phyloP scores from a whole-genome alignment of 2,888 invertebrate species.

The Plagodis dolabraria region DNA sequence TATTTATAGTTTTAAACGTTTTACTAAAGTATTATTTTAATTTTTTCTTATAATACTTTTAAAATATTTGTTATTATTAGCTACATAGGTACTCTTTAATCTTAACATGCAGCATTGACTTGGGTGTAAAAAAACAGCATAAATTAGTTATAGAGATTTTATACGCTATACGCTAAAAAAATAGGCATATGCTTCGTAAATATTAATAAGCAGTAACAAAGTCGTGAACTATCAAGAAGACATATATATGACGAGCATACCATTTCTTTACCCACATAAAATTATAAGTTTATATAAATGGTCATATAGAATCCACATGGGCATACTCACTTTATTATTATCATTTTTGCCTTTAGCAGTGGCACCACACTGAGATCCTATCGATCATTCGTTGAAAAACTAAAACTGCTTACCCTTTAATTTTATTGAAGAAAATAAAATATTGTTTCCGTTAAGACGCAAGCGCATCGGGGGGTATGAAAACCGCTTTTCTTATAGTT shows the following conservation, averaged over 20 bases:
- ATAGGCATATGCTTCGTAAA: neutral
- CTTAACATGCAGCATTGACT: neutral
- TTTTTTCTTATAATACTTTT: no score
- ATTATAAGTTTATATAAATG: conserved; percentile 6
- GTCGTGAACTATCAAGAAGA: neutral
- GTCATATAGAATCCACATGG: conserved; percentile 7
- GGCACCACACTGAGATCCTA: conserved; percentile 12
- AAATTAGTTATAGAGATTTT: neutral
- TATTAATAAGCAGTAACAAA: conserved; percentile 7
- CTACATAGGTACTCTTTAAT: neutral
- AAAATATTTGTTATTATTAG: no score
- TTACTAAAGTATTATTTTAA: no score
- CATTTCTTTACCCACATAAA: conserved; percentile 8
- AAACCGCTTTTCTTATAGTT: conserved; percentile 6
- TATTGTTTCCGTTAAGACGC: conserved; percentile 9
- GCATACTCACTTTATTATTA: conserved; percentile 15
- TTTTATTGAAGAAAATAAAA: conserved; percentile 8
- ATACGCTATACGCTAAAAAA: no score
- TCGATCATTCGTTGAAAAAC: conserved; percentile 16
- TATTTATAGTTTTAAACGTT: no score
- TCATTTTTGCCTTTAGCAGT: conserved; percentile 8
- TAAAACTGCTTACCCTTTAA: conserved; percentile 9
- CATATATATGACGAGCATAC: conserved; percentile 18
- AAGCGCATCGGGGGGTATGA: conserved; percentile 2
- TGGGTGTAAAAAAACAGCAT: conserved; percentile 2